Base-by-base conservation (phyloP, 23 tunicate genomes). In the Ascidia mentula region DNA sequence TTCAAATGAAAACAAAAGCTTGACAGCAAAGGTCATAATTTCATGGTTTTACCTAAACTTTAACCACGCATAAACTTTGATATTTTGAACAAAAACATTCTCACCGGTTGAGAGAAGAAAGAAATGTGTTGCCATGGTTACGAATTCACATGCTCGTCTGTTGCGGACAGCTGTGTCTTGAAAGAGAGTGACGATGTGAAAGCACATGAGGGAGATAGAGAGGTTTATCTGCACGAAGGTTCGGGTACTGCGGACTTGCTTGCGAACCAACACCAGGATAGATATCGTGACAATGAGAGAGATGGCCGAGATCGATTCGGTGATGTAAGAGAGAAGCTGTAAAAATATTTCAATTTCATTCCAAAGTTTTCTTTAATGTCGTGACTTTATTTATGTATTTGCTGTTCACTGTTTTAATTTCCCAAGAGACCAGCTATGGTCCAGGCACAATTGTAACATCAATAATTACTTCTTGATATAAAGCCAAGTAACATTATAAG, bases 221-320 rank as follows among this genome's bases (percentile, higher is more conserved):
- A 89, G 82, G 74, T 75, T 78, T 8, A 89, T 89, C 72, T 89
- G 95, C 28, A 89, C 85, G 31, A 85, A 60, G 37, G 71, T 87
- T 0, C 95, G 79, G 69, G 84, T 89, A n/a, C 79, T 81, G 24
- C 79, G 69, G 34, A 89, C 69, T 28, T 45, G 59, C 32, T 79
- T 84, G 1, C 95, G 77, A 0, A 89, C 85, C 32, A 40, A 40
- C 45, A 89, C 74, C 32, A 89, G 81, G 15, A 84, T 34, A 28
- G 46, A 26, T 34, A 81, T 2, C 4, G 88, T 83, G 34, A 75
- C n/a, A 28, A 89, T 20, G 69, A 89, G 77, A 40, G 37, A 84
- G 0, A 89, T 18, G 38, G 73, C 38, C 59, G 84, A 71, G 24
- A 80, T 34, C 1, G 53, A 33, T 45, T 89, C 88, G 15, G 72